Percentiles rank a stretch among this genome's conserved stretches.
Evolutionary conservation across 2,113 vertebrate genomes (phyloP).

Genomic region (Opisthocomus hoazin): DNA sequence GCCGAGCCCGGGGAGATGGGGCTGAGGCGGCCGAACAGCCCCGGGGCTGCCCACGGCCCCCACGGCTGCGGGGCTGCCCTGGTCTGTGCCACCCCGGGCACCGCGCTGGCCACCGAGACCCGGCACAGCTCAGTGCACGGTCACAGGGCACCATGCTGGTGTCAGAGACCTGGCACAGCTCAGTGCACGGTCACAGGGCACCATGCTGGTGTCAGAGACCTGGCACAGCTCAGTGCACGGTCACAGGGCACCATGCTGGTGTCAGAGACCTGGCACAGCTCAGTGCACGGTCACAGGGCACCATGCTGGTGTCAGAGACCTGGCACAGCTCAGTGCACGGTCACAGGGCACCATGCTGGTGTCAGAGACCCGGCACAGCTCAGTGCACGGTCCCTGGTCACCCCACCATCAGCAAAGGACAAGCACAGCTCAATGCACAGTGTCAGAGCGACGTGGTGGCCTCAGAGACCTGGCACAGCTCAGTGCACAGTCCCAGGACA

Average conservation of each 20-base stretch:
- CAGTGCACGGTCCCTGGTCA: no score
- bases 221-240: background rate
- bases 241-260: rapidly evolving
- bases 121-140: background rate
- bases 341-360: no score
- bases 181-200: rapidly evolving
- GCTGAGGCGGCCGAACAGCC: rapidly evolving
- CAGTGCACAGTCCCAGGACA: rapidly evolving
- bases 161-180: background rate
- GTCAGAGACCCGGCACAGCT: rapidly evolving
- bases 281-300: background rate
- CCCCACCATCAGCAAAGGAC: background rate
- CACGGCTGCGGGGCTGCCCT: rapidly evolving
- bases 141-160: rapidly evolving
- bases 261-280: background rate
- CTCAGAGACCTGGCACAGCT: background rate
- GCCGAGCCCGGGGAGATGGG: background rate
- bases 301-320: no score
- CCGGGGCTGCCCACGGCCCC: rapidly evolving
- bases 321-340: rapidly evolving
- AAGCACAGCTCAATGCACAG: rapidly evolving
- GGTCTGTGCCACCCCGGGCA: background rate
- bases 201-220: rapidly evolving
- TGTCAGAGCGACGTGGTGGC: rapidly evolving
- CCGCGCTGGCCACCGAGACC: rapidly evolving